Percentiles rank a stretch among this genome's conserved stretches.
Conservation (phyloP, 1,140 invertebrate species). For the Drusus annulatus region DNA sequence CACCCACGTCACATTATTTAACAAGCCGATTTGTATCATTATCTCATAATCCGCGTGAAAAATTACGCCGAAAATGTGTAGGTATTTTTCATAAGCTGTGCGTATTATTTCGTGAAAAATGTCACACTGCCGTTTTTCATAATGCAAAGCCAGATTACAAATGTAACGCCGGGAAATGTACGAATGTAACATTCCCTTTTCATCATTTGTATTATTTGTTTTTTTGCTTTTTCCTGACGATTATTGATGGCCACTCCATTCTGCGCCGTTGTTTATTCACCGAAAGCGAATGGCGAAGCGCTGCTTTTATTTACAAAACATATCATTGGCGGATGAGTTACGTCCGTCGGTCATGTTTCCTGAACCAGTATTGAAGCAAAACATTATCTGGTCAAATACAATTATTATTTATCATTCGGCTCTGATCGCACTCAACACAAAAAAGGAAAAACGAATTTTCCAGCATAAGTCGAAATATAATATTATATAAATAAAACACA, state of each 20-base stretch:
- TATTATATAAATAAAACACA: too few relatives aligned
- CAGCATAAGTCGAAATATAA: too few relatives aligned
- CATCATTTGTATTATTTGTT: conserved; percentile 17
- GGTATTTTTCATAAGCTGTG: background rate
- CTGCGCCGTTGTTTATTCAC: conserved; percentile 1
- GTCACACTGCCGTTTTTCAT: conserved; percentile 36
- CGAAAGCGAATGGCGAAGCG: conserved; percentile 10
- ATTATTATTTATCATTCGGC: too few relatives aligned
- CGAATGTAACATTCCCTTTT: conserved; percentile 32
- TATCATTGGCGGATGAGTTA: background rate
- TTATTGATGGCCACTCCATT: conserved; percentile 30
- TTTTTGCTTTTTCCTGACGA: conserved; percentile 21
- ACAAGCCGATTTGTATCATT: background rate
- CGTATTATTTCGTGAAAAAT: conserved; percentile 38
- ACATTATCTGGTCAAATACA: too few relatives aligned
- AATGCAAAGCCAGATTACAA: conserved; percentile 41
- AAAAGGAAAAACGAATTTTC: too few relatives aligned
- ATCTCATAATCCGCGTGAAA: too few relatives aligned
- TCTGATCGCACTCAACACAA: too few relatives aligned
- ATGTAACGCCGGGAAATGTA: conserved; percentile 41
- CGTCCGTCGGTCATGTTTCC: too few relatives aligned
- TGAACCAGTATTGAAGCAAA: too few relatives aligned
- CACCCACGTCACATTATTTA: background rate
- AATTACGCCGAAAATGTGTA: too few relatives aligned
- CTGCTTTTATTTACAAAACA: background rate